A percentile compares a stretch with the other conserved stretches of the same genome.
phyloP scores from a whole-genome alignment of 1,140 invertebrate genomes.

The Cylas formicarius region DNA sequence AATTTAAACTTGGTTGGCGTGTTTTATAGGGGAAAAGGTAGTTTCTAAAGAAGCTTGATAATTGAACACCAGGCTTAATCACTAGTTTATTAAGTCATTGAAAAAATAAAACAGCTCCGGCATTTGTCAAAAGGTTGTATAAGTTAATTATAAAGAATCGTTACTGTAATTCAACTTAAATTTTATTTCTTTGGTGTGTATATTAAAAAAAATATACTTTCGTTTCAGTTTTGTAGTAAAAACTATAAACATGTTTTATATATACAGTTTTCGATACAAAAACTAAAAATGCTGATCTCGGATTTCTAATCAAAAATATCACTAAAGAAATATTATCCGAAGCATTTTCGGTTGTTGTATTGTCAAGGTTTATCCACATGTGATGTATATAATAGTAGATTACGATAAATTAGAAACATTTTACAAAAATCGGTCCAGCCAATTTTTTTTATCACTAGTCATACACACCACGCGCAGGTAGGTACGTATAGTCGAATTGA shows the following conservation, averaged over 20 bases:
- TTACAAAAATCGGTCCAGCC: constrained; percentile 29
- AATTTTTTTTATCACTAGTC: constrained; percentile 30
- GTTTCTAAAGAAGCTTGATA: constrained; percentile 11
- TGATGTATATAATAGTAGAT: constrained; percentile 38
- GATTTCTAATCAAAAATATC: constrained; percentile 2
- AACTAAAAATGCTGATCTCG: constrained; percentile 33
- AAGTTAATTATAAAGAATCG: constrained; percentile 25
- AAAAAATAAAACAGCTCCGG: constrained; percentile 11
- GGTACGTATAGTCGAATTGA: constrained; percentile 40
- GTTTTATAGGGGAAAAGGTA: constrained; percentile 4
- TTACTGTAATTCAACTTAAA: constrained; percentile 32
- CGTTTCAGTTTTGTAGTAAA: constrained; percentile 41
- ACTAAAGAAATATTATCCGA: constrained; percentile 5
- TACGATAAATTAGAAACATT: constrained; percentile 15
- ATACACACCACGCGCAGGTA: constrained; percentile 40
- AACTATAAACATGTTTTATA: constrained; percentile 38
- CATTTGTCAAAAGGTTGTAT: constrained; percentile 22
- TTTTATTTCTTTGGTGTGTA: constrained; percentile 43
- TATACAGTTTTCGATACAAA: constrained; percentile 34
- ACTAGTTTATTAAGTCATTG: neutral
- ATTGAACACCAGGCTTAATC: constrained; percentile 1
- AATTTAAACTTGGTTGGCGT: constrained; percentile 1
- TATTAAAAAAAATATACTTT: constrained; percentile 42
- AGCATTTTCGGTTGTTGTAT: constrained; percentile 35
- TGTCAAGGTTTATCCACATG: constrained; percentile 33